A percentile compares a stretch with the other conserved stretches of the same genome.
phyloP scores from a whole-genome alignment of 2,113 vertebrate species.

The Mustelus asterias region DNA sequence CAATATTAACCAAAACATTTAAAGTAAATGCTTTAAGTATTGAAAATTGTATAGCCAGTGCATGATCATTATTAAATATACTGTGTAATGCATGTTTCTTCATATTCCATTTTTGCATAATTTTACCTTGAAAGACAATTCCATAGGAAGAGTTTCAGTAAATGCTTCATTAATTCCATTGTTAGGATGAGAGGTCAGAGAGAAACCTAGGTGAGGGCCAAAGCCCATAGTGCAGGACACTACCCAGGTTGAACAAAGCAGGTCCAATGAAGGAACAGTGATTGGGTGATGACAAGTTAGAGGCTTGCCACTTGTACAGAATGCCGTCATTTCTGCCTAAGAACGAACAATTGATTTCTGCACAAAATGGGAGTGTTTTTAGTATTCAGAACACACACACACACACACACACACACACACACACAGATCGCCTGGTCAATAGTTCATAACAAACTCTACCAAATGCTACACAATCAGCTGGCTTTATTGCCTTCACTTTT shows the following conservation, averaged over 20 bases:
- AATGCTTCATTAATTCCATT: conserved; percentile 6
- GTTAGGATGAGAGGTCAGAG: not conserved
- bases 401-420: too few relatives aligned
- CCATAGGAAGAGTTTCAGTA: conserved; percentile 7
- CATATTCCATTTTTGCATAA: not conserved
- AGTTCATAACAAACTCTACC: not conserved
- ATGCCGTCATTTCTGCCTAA: not conserved
- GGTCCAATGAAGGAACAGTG: not conserved
- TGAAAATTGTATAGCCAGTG: conserved; percentile 5
- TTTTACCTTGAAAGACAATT: not conserved
- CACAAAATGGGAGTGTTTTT: not conserved
- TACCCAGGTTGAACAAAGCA: not conserved
- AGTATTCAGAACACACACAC: not conserved
- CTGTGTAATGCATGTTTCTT: conserved; percentile 10
- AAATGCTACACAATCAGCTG: too few relatives aligned
- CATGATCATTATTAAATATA: conserved; percentile 24
- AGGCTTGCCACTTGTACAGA: not conserved
- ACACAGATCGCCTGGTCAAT: not conserved
- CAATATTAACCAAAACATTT: not conserved
- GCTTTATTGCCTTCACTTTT: not conserved
- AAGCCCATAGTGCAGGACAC: conserved; percentile 27
- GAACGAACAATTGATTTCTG: not conserved
- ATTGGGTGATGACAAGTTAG: not conserved
- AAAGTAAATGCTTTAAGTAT: not conserved
- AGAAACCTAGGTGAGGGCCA: conserved; percentile 5